phyloP scores from a whole-genome alignment of 2,113 vertebrate species.

The Cyprinodon tularosa region DNA sequence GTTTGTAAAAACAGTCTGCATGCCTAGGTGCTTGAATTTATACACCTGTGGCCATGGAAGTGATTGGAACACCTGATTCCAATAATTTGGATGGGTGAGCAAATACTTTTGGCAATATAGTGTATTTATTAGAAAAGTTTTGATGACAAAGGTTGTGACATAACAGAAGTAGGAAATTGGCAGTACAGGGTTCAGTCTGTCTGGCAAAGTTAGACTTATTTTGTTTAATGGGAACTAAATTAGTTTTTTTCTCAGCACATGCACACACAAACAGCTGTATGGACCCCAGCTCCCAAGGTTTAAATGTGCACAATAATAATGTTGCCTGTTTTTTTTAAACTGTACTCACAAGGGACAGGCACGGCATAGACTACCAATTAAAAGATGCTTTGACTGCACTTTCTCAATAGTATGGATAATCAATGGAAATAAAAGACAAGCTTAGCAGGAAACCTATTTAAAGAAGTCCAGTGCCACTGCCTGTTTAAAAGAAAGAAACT shows the following conservation, averaged over 20 bases:
- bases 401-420: constrained; percentile 19
- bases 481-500: neutral
- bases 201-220: neutral
- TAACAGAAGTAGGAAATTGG: neutral
- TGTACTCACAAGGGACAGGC: neutral
- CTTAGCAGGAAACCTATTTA: neutral
- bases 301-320: constrained; percentile 10
- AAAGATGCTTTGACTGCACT: neutral
- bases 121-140: neutral
- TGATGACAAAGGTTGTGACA: constrained; percentile 1
- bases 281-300: constrained; percentile 2
- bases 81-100: no score
- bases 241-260: neutral
- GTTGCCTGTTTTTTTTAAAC: constrained; percentile 13
- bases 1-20: no score
- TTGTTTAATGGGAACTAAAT: constrained; percentile 10
- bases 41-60: no score
- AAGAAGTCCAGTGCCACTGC: constrained; percentile 4
- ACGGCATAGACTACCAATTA: neutral
- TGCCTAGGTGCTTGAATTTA: no score
- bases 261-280: neutral
- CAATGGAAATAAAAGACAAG: constrained; percentile 9
- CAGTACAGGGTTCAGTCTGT: constrained; percentile 4
- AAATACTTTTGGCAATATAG: no score
- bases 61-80: no score